These are phyloP conservation scores for Cephalopholis sonnerati DNA, from an alignment of 2,113 vertebrate species.

Conservation along the genomic window DNA sequence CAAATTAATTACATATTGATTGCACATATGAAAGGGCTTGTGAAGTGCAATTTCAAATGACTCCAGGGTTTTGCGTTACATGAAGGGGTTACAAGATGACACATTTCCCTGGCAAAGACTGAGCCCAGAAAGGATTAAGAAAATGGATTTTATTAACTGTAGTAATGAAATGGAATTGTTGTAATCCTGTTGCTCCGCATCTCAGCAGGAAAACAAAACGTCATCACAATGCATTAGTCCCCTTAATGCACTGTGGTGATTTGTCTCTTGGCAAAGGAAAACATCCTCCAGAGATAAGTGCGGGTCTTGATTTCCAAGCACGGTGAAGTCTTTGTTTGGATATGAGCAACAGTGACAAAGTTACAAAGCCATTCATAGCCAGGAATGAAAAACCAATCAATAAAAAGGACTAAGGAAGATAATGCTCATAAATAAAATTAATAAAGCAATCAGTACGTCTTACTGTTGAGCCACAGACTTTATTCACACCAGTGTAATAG, in stretches of 20 bases:
- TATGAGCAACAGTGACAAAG: neutral
- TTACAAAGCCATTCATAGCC: neutral
- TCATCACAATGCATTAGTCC: neutral
- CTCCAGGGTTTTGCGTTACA: neutral
- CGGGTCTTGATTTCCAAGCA: neutral
- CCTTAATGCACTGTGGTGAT: neutral
- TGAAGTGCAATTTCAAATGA: conserved; percentile 13
- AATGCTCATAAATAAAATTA: neutral
- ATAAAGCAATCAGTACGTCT: neutral
- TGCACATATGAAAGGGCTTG: conserved; percentile 2
- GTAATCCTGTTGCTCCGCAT: neutral
- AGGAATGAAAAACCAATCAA: neutral
- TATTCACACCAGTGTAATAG: too few species aligned
- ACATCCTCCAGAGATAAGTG: neutral
- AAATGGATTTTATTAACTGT: neutral
- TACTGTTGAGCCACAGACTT: too few species aligned
- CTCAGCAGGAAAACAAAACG: neutral
- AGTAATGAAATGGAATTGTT: neutral
- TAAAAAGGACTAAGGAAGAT: neutral
- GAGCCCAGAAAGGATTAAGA: neutral
- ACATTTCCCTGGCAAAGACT: neutral
- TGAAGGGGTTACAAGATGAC: neutral
- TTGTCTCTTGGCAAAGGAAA: too few species aligned
- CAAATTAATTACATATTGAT: conserved; percentile 1
- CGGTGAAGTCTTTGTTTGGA: neutral